Evolutionary conservation across 2,113 vertebrate species (phyloP).

Genomic region (Probosciger aterrimus): DNA sequence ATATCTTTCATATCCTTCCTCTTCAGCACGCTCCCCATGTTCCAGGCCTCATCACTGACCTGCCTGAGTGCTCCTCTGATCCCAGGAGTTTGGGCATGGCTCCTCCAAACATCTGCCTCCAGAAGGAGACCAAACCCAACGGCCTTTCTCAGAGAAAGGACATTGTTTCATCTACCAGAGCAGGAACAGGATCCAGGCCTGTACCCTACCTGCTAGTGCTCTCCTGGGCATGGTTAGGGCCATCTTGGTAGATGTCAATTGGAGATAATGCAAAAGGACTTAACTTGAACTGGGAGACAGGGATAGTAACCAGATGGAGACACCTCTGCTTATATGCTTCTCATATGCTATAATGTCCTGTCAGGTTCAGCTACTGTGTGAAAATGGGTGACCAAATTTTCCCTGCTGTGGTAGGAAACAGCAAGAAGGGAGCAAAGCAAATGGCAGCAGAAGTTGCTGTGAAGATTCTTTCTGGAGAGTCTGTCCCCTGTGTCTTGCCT

Average conservation of each 20-base stretch:
- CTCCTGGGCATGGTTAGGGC: background rate
- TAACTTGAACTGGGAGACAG: background rate
- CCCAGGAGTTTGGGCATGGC: background rate
- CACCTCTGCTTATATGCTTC: background rate
- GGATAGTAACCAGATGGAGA: background rate
- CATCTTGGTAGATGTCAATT: background rate
- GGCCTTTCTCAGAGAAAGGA: background rate
- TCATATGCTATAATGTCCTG: constrained; percentile 6
- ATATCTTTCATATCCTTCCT: background rate
- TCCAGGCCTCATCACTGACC: background rate
- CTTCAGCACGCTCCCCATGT: rapidly evolving
- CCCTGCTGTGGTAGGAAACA: constrained; percentile 86
- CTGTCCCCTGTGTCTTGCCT: constrained; percentile 50
- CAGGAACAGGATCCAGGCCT: background rate
- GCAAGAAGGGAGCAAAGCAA: constrained; percentile 94
- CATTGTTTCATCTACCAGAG: background rate
- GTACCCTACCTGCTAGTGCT: background rate
- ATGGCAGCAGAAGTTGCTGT: constrained; percentile 93
- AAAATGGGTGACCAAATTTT: constrained; percentile 87
- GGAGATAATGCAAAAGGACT: background rate
- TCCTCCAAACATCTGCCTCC: background rate
- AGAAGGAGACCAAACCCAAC: background rate
- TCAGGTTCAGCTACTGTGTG: constrained; percentile 92
- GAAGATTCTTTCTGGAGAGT: constrained; percentile 83
- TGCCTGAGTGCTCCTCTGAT: background rate